These are phyloP conservation scores for Blennius ocellaris DNA, from an alignment of 2,113 vertebrate species.

Conservation along the genomic window DNA sequence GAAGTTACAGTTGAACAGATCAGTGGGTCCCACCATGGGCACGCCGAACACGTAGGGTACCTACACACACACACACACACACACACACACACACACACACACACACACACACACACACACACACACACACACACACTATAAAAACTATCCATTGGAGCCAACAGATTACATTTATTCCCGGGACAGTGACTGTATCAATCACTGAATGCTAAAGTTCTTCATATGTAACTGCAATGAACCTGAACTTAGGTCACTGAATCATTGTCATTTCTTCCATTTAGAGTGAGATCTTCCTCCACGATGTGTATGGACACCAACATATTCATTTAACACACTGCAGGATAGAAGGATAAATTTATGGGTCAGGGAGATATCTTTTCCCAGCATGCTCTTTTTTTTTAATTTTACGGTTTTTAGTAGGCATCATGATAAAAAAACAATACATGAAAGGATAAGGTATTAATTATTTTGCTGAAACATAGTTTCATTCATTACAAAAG, in stretches of 20 bases:
- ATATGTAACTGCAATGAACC: slow-evolving; percentile 16
- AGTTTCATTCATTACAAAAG: too few relatives aligned
- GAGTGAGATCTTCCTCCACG: too few relatives aligned
- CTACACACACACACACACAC: slow-evolving; percentile 51
- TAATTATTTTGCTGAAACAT: too few relatives aligned
- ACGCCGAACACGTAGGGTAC: slow-evolving; percentile 97
- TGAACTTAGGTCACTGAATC: slow-evolving; percentile 22
- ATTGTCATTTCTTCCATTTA: too few relatives aligned
- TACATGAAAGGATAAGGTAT: too few relatives aligned
- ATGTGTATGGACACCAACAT: not conserved
- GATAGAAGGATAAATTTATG: too few relatives aligned
- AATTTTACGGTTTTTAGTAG: too few relatives aligned
- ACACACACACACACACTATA: slow-evolving; percentile 8
- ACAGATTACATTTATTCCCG: slow-evolving; percentile 24
- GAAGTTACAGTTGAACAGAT: slow-evolving; percentile 97
- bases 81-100: slow-evolving; percentile 14
- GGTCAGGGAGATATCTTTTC: too few relatives aligned
- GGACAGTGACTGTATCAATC: slow-evolving; percentile 7
- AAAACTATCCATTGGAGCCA: not conserved
- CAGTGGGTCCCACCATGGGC: slow-evolving; percentile 95
- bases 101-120: slow-evolving; percentile 13
- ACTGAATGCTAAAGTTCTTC: slow-evolving; percentile 20
- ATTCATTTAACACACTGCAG: not conserved
- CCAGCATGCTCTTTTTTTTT: too few relatives aligned
- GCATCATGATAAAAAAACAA: too few relatives aligned